A percentile compares a stretch with the other conserved stretches of the same genome.
Conservation (phyloP, 37 sponge, comb jelly and placozoan genomes). For the Lycopodina hypogea region DNA sequence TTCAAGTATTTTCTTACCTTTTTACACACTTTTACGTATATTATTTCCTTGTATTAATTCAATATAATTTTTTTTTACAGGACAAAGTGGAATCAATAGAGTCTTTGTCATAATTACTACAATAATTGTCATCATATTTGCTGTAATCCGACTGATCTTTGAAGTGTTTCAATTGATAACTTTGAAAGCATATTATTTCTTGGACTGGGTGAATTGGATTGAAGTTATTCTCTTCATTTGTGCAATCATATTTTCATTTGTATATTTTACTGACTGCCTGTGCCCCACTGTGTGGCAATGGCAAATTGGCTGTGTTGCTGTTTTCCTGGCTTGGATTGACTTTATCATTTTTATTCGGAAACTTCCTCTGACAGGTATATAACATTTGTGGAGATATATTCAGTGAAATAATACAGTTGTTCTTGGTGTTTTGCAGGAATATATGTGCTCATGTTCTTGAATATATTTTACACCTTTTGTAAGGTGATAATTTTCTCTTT, state of each 20-base stretch:
- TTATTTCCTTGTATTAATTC: too few species aligned
- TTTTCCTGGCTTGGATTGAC: conserved; percentile 90
- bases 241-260: conserved; percentile 57
- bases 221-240: conserved; percentile 37
- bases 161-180: conserved; percentile 62
- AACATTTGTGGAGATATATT: not conserved
- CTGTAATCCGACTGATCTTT: conserved; percentile 40
- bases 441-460: conserved; percentile 93
- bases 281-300: conserved; percentile 70
- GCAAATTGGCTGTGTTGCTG: conserved; percentile 83
- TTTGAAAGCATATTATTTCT: conserved; percentile 30
- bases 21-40: too few species aligned
- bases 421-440: conserved; percentile 61
- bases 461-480: conserved; percentile 85
- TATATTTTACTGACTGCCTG: conserved; percentile 25
- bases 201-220: conserved; percentile 61
- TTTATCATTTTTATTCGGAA: conserved; percentile 76
- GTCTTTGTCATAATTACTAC: conserved; percentile 28
- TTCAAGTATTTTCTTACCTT: too few species aligned
- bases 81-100: not conserved
- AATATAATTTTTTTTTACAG: not conserved
- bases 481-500: conserved; percentile 72
- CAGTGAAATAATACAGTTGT: too few species aligned
- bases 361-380: conserved; percentile 67
- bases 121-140: conserved; percentile 44